phyloP scores from a whole-genome alignment of 2,888 invertebrate genomes.

The Eristalis intricaria region DNA sequence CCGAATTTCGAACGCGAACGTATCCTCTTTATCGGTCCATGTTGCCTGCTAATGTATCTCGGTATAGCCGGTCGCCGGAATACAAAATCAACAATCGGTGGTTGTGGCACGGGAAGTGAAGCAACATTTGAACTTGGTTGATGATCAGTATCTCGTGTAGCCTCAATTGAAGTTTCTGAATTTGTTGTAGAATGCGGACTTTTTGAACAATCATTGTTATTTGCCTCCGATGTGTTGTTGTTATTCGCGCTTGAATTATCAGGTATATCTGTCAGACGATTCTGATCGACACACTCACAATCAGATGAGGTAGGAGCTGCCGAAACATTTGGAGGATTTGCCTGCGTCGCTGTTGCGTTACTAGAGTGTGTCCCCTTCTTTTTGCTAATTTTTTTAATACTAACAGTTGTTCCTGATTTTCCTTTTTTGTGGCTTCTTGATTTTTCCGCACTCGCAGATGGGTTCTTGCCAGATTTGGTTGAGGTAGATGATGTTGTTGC shows the following conservation, averaged over 20 bases:
- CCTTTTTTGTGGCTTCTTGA: conserved; percentile 45
- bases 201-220: conserved; percentile 55
- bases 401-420: conserved; percentile 13
- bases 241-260: conserved; percentile 20
- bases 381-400: conserved; percentile 36
- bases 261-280: conserved; percentile 22
- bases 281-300: conserved; percentile 64
- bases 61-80: conserved; percentile 77
- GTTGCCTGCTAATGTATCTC: conserved; percentile 64
- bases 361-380: conserved; percentile 20
- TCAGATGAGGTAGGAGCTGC: conserved; percentile 28
- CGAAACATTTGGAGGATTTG: conserved; percentile 30
- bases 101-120: conserved; percentile 44
- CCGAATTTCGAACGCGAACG: conserved; percentile 80
- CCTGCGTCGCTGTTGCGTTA: conserved; percentile 7
- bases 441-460: conserved; percentile 19
- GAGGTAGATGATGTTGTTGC: conserved; percentile 48
- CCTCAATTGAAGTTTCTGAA: conserved; percentile 20
- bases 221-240: conserved; percentile 54
- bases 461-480: conserved; percentile 41
- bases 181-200: conserved; percentile 12
- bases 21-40: conserved; percentile 77
- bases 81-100: conserved; percentile 76
- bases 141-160: conserved; percentile 20
- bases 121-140: conserved; percentile 41